These are phyloP conservation scores for Malurus splendens DNA, from an alignment of 2,797 vertebrate species.

Conservation along the genomic window DNA sequence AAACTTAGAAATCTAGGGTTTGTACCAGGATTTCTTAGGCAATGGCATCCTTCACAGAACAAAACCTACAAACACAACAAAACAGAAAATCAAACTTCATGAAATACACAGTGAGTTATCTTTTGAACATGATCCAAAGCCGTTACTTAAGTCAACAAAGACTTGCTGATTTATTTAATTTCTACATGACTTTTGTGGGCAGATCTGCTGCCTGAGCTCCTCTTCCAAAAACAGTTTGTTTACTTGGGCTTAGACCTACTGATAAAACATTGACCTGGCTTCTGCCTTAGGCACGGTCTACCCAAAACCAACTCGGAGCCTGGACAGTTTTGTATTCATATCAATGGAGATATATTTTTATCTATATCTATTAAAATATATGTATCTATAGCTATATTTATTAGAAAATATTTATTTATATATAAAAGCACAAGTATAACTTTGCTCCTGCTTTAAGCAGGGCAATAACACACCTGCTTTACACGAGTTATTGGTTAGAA, in stretches of 20 bases:
- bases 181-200: background rate
- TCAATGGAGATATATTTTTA: too few species aligned
- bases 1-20: background rate
- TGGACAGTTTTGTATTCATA: background rate
- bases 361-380: too few species aligned
- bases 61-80: background rate
- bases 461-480: background rate
- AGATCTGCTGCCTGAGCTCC: background rate
- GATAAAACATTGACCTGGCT: background rate
- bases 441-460: background rate
- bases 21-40: background rate
- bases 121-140: background rate
- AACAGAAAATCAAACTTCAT: background rate
- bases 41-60: background rate
- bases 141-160: background rate
- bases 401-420: background rate
- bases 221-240: background rate
- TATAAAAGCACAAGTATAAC: background rate
- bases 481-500: background rate
- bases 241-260: background rate
- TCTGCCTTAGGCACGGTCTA: background rate
- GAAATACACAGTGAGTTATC: background rate
- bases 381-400: background rate
- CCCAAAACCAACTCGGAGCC: rapidly evolving
- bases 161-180: background rate